Evolutionary conservation across 1,140 invertebrate genomes (phyloP).

Genomic region (Drosophila azteca): DNA sequence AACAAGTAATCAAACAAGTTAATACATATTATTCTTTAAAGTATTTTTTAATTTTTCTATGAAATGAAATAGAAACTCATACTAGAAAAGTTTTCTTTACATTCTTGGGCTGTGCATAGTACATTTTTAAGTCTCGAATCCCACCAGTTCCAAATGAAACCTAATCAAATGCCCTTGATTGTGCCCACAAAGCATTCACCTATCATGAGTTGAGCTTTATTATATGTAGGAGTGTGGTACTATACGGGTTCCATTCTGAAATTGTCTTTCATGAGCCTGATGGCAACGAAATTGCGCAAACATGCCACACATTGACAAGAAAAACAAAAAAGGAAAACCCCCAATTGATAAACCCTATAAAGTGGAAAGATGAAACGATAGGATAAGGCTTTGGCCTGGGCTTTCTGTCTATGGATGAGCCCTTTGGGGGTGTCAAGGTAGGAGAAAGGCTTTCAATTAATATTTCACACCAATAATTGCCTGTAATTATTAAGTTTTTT

Average conservation of each 20-base stretch:
- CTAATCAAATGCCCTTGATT: neutral
- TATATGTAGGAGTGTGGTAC: neutral
- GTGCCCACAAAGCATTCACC: neutral
- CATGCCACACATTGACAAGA: conserved; percentile 22
- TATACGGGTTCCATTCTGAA: conserved; percentile 16
- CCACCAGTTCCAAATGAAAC: too few relatives aligned
- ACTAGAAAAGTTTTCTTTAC: too few relatives aligned
- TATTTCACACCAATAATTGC: conserved; percentile 72
- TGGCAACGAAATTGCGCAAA: conserved; percentile 50
- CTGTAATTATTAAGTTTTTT: conserved; percentile 53
- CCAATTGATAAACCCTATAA: conserved; percentile 36
- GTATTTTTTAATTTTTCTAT: too few relatives aligned
- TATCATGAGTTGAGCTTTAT: conserved; percentile 19
- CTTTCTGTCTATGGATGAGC: neutral
- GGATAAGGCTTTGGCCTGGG: neutral
- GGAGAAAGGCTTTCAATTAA: conserved; percentile 57
- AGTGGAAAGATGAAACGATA: neutral
- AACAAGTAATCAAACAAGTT: too few relatives aligned
- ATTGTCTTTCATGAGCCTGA: conserved; percentile 17
- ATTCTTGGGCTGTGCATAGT: too few relatives aligned
- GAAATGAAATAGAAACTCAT: too few relatives aligned
- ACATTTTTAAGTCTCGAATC: too few relatives aligned
- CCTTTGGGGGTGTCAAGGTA: neutral
- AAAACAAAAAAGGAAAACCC: conserved; percentile 1
- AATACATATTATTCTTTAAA: too few relatives aligned